Conservation (phyloP, 2,797 vertebrate species). For the Merluccius polli region DNA sequence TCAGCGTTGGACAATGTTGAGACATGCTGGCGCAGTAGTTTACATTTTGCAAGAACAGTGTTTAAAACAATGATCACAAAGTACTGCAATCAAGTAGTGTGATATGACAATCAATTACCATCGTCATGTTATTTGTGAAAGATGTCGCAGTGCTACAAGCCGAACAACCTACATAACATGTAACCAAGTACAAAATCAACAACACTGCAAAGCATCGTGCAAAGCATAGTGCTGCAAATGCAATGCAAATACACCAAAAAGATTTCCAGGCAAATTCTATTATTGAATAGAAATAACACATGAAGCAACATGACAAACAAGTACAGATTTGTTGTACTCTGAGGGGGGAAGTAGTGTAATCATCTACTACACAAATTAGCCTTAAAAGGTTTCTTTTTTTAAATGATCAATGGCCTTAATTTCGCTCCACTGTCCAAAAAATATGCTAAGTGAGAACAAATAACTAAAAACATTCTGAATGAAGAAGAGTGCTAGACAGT, state of each 20-base stretch:
- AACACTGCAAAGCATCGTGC: too few species aligned
- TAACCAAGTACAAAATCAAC: background rate
- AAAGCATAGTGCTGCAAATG: too few species aligned
- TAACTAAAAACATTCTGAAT: background rate
- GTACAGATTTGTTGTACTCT: background rate
- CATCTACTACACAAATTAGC: background rate
- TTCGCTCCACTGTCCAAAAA: background rate
- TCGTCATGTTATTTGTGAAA: background rate
- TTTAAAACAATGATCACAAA: background rate
- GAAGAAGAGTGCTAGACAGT: slow-evolving; percentile 23
- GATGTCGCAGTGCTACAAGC: background rate
- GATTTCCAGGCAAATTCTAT: too few species aligned
- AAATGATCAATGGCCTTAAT: background rate
- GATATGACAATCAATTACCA: background rate
- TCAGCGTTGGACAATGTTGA: too few species aligned
- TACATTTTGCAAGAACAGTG: background rate
- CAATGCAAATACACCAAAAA: too few species aligned
- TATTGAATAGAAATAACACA: background rate
- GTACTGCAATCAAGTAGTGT: too few species aligned
- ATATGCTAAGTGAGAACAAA: background rate
- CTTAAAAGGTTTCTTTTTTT: background rate
- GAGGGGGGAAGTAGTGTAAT: background rate
- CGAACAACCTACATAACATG: background rate
- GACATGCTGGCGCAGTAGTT: background rate
- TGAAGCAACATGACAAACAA: background rate